Percentiles rank a stretch among this genome's conserved stretches.
Evolutionary conservation across 2,888 invertebrate genomes (phyloP).

Genomic region (Amiota communis): DNA sequence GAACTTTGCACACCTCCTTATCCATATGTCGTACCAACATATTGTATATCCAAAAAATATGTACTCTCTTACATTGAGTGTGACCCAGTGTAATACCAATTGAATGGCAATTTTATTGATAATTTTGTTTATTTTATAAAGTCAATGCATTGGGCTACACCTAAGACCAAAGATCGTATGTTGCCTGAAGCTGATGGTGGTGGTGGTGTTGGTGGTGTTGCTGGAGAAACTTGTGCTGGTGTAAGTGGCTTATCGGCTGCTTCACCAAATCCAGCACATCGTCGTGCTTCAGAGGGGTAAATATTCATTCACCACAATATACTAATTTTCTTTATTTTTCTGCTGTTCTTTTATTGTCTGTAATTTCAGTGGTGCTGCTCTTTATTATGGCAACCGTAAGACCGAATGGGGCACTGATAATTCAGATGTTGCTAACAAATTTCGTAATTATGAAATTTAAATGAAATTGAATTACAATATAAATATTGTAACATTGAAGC

Average conservation of each 20-base stretch:
- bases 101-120: too few relatives aligned
- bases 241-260: conserved; percentile 76
- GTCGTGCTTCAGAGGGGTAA: conserved; percentile 82
- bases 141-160: conserved; percentile 95
- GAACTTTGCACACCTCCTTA: conserved; percentile 14
- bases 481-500: not conserved
- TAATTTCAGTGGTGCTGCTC: conserved; percentile 82
- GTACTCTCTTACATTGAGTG: too few relatives aligned
- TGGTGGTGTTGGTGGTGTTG: conserved; percentile 55
- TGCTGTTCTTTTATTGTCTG: too few relatives aligned
- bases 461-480: not conserved
- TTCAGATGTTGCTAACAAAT: conserved; percentile 88
- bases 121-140: conserved; percentile 63
- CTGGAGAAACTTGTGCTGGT: conserved; percentile 54
- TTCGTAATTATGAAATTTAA: conserved; percentile 95
- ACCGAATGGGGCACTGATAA: conserved; percentile 82
- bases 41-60: not conserved
- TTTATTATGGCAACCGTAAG: conserved; percentile 77
- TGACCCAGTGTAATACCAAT: too few relatives aligned
- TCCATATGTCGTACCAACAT: not conserved
- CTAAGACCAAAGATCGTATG: conserved; percentile 93
- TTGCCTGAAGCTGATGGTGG: conserved; percentile 76
- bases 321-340: too few relatives aligned
- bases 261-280: conserved; percentile 76
- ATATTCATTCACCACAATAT: too few relatives aligned